Base-by-base conservation (phyloP, 2,113 vertebrate genomes). In the Uria lomvia region DNA sequence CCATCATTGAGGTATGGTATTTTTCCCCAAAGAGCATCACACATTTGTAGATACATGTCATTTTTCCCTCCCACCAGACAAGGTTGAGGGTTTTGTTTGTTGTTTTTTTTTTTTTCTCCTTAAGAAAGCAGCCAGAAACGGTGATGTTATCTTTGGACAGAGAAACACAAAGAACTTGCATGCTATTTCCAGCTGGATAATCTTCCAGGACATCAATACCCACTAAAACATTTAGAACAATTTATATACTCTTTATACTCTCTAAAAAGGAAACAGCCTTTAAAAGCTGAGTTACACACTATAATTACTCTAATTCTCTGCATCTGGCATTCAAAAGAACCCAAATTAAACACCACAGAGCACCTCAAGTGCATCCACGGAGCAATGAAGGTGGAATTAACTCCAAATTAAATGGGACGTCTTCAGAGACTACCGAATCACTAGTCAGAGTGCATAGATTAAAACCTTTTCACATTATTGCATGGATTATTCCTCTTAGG, bases 331-430 rank as follows among this genome's bases (percentile, higher is more conserved):
- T 97, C 84, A 90, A 77, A 97, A 94, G 72, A 94, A 94, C 50
- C 81, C 86, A 94, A 93, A 97, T 96, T 97, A 96, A 97, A 91
- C 84, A 95, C 65, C 87, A 96, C 88, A 74, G 67, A 96, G 92
- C 67, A 93, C 91, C 96, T 97, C 92, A 97, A 97, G 94, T 94
- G 78, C 87, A 96, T 95, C 91, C 87, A 81, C 23, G 8, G 88
- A 91, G 91, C 92, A 96, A 92, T 73, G 83, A 96, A 96, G 94
- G 94, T 96, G 73, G 95, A 96, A 98, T 97, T 97, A 97, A 93
- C 90, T 95, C 88, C 85, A 95, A 77, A 97, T 97, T 97, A 97
- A 97, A 95, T 90, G 70, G 83, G 63, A 92, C 2, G 1, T 86
- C 94, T 97, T 98, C 8, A 3, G 91, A 96, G 82, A 86, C 74